A percentile compares a stretch with the other conserved stretches of the same genome.
Conservation (phyloP, 2,113 vertebrate genomes). For the Toxotes jaculatrix region DNA sequence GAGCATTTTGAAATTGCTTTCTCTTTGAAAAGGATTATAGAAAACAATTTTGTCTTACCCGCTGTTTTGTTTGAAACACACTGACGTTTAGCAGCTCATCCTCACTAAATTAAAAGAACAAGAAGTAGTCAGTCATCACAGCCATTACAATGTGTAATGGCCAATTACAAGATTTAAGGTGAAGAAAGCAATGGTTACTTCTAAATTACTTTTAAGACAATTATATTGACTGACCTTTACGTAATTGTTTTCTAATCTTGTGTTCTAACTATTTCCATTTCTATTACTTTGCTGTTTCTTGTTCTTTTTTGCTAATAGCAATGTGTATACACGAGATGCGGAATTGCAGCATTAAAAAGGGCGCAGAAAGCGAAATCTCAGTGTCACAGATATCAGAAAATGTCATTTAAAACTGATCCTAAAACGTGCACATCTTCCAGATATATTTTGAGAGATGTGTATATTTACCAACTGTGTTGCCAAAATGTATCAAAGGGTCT, state of each 20-base stretch:
- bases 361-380: not conserved
- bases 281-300: not conserved
- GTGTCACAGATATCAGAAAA: not conserved
- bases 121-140: not conserved
- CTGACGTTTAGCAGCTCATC: not conserved
- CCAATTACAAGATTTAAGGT: not conserved
- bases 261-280: not conserved
- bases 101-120: not conserved
- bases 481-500: not conserved
- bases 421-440: not conserved
- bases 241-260: not conserved
- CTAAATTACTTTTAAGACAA: conserved; percentile 2
- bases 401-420: not conserved
- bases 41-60: not conserved
- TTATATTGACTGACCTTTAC: not conserved
- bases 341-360: not conserved
- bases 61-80: not conserved
- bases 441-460: not conserved
- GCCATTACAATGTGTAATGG: not conserved
- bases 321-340: not conserved
- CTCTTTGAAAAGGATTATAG: not conserved
- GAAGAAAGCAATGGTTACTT: not conserved
- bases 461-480: not conserved
- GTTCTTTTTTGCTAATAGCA: not conserved
- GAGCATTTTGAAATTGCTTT: not conserved